Evolutionary conservation across 2,888 invertebrate species (phyloP), one percentile per base, ranked within the genome.

Genomic region (Hypselothyrea guttata): DNA sequence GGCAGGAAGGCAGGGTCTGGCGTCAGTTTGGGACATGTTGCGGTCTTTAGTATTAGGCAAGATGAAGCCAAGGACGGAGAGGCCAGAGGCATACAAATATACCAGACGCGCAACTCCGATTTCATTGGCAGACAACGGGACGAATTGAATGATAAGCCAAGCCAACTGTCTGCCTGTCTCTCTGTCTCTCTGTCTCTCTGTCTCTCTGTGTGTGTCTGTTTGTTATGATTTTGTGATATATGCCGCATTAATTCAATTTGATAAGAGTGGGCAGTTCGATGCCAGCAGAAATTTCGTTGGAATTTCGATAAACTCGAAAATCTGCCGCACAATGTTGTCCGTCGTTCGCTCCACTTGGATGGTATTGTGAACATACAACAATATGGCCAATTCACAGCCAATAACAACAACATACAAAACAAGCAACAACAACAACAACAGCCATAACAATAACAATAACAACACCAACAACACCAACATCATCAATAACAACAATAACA

Each of bases 181-280:
- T 51, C n/a, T 40, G 18, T 49, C 7, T 42, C 5, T 34, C 12
- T 35, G 33, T 38, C 11, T 30, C 1, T 12, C 11, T 18, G 34
- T 42, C 41, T 38, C 5, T 46, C 41, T 42, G 22, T 56, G 15
- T 48, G 31, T 51, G 40, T 40, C 7, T 35, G n/a, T 63, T 15
- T 64, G 60, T 56, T 74, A 66, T 78, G 74, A 77, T 78, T 75
- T 66, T 64, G 68, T 71, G 78, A 77, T 78, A 71, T 71, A 64
- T 78, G 63, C 60, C 54, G 62, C 67, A 79, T 76, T 76, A 82
- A 79, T 83, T 82, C 69, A 76, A 79, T 79, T 82, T 74, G 71
- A 79, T 82, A 62, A 69, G 71, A 69, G 18, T 57, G 42, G 56
- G 16, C 69, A 60, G 47, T 9, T 53, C 46, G 64, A 64, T 53